Base-by-base conservation (phyloP, 2,888 invertebrate genomes). In the Saturnia japonica region DNA sequence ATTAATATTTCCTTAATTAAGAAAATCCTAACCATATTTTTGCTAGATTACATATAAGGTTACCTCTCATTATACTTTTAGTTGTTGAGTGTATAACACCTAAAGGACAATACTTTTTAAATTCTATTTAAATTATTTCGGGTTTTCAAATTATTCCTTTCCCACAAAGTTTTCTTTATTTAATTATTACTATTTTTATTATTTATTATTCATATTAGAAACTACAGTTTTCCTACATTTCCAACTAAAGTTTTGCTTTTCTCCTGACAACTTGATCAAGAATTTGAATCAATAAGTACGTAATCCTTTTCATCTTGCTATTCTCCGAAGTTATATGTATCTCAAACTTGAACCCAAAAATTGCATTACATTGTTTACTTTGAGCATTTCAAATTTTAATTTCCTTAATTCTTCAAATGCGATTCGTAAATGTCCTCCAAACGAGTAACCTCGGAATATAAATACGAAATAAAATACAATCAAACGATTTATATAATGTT, bases 21-120 rank as follows among this genome's bases (percentile, higher is more conserved):
- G 9, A 34, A 64, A 40, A n/a, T 40, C 64, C 64, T 8, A 64
- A 40, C 12, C 64, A 40, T 64, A 40, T 64, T 64, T 64, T 64
- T 64, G 64, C 64, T 64, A 64, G n/a, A 40, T 40, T 60, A 1
- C 25, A 12, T 60, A 28, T 28, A 60, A 25, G 25, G 6, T 14
- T 28, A 60, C 25, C 57, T 22, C 25, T 57, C 16, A 57, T 12
- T 54, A 9, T 54, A 54, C 54, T 9, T n/a, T 54, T 54, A 54
- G 7, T 54, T 28, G 28, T 60, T 60, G 57, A 60, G 28, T 14
- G 14, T 14, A 60, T 60, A 4, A 54, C 22, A 11, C 28, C 2
- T 0, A 60, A 60, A 3, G 19, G 28, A 60, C 57, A 28, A 28
- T 6, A 28, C 57, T 60, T 60, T 54, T 54, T 22, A 54, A n/a